phyloP scores from a whole-genome alignment of 2,113 vertebrate genomes.

The Menura novaehollandiae region DNA sequence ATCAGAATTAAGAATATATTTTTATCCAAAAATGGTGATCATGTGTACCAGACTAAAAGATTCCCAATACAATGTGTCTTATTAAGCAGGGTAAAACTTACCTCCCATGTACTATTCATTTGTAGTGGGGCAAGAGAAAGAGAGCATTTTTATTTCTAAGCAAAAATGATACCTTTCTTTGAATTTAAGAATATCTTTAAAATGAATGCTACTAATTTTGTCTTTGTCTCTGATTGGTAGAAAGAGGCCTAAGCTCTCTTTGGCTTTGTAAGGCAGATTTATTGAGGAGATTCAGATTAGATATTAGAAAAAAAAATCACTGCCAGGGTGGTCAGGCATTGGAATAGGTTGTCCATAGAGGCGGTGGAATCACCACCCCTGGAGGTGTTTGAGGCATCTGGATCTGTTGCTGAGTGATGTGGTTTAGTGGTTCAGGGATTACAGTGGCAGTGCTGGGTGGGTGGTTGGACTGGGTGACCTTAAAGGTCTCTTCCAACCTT shows the following conservation, averaged over 20 bases:
- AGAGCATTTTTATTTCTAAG: neutral
- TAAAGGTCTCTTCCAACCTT: neutral
- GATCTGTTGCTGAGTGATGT: neutral
- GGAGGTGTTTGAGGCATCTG: neutral
- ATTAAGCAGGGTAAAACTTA: neutral
- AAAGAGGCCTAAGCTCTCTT: neutral
- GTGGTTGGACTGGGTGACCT: neutral
- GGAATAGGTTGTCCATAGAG: neutral
- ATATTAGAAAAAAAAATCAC: neutral
- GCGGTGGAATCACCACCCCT: neutral
- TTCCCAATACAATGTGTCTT: neutral
- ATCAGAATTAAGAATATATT: neutral
- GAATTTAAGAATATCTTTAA: neutral
- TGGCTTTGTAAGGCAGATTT: neutral
- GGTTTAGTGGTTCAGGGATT: neutral
- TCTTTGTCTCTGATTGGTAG: neutral
- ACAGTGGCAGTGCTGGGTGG: too few species aligned
- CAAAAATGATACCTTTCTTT: neutral
- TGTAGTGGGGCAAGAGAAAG: neutral
- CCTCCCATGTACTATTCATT: neutral
- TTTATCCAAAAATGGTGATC: neutral
- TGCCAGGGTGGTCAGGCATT: neutral
- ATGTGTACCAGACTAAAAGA: neutral
- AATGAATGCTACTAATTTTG: neutral
- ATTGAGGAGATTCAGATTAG: neutral